Evolutionary conservation across 2,888 invertebrate genomes (phyloP), one percentile per base, ranked within the genome.

Genomic region (Synergus itoensis): DNA sequence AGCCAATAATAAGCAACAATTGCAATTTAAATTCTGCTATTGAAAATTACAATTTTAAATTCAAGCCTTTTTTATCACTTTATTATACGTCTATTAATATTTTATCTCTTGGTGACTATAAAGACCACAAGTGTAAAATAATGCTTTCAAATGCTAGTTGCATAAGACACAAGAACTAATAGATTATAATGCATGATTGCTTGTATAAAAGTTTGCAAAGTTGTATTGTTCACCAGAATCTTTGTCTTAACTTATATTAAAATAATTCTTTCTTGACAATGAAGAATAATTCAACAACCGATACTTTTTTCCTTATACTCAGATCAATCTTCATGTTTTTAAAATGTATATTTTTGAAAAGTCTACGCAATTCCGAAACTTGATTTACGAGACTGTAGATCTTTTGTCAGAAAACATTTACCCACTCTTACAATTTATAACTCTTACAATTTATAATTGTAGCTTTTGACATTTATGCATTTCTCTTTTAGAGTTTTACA

Each of bases 91-190:
- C n/a, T 36, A 36, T 73, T 73, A 73, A 48, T 48, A 21, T 28
- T 73, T 48, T 73, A 48, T 28, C 69, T 48, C 53, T 28, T 43
- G 45, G 21, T 21, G 28, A 48, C 45, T 16, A 73, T 53, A 48
- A 73, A n/a, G 28, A 11, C 21, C 53, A 18, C 48, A 73, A 48
- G 53, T 73, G 73, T 73, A 53, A 21, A 36, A 36, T 73, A 73
- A 73, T 73, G 28, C 36, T 73, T 53, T 18, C 36, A 53, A 36
- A n/a, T 73, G 53, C 28, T 28, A 53, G 48, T 73, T 73, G 36
- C 73, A 57, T 48, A 53, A 48, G 73, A 53, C n/a, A 40, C n/a
- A 53, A 7, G 53, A 45, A 73, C n/a, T 73, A 28, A 3, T 12
- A 62, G 28, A 62, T 14, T 36, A 73, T 36, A 53, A 40, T 53